phyloP scores from a whole-genome alignment of 2,113 vertebrate species.

The Heloderma charlesbogerti region DNA sequence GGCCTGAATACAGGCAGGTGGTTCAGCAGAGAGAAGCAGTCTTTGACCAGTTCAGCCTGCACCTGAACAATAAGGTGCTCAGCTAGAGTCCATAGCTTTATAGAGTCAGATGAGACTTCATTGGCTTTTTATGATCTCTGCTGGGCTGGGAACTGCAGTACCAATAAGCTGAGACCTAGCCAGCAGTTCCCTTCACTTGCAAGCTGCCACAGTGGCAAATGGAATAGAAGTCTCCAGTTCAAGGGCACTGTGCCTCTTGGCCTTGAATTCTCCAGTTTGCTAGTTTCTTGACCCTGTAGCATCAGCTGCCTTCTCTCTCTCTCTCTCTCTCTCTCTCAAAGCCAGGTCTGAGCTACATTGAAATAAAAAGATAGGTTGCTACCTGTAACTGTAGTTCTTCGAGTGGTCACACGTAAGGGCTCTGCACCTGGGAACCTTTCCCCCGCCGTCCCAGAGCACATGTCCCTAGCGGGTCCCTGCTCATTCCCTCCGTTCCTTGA shows the following conservation, averaged over 20 bases:
- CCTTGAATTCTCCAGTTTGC: neutral
- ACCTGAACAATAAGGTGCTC: neutral
- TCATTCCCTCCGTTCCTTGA: too few species aligned
- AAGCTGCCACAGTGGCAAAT: neutral
- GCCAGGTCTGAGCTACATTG: neutral
- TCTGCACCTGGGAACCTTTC: too few species aligned
- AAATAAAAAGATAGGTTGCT: too few species aligned
- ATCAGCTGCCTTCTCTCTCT: neutral
- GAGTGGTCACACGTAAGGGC: too few species aligned
- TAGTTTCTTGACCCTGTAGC: neutral
- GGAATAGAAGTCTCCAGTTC: neutral
- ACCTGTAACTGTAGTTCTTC: too few species aligned
- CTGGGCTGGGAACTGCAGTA: neutral
- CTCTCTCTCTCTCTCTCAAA: neutral
- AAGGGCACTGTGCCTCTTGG: neutral
- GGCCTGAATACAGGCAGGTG: neutral
- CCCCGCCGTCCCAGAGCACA: too few species aligned
- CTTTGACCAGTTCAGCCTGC: neutral
- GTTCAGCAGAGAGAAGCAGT: neutral
- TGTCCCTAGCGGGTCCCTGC: too few species aligned
- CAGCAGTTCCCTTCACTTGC: neutral
- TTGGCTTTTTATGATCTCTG: neutral
- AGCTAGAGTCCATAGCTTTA: neutral
- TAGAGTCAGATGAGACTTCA: too few species aligned
- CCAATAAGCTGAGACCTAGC: neutral